Evolutionary conservation across 1,140 invertebrate species (phyloP), one percentile per base, ranked within the genome.

Genomic region (Pogonognathellus flavescens): DNA sequence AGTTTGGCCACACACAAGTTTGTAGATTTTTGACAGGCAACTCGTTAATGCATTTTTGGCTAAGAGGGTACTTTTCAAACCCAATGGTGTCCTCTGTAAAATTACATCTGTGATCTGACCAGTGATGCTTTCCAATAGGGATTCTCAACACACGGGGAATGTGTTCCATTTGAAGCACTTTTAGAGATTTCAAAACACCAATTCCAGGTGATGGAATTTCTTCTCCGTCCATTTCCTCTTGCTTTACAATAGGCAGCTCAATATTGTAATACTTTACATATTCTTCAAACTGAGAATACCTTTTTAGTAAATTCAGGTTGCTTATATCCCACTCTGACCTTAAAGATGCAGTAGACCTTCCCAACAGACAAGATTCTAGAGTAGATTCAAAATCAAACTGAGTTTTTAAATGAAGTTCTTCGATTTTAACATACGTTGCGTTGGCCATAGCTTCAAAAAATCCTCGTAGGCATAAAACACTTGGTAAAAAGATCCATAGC

Each of bases 381-480:
- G 85, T 84, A 13, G 82, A 59, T 70, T 84, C 72, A 80, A 88
- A 88, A 55, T 88, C 87, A 85, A 86, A 88, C 25, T 86, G 85
- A 7, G 87, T 88, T 49, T 88, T 88, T 18, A 88, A 60, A 57
- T 76, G 76, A 7, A 88, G 49, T 25, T 84, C 76, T 84, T 86
- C 76, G 16, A 88, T 20, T 22, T 82, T 62, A 0, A 76, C 70
- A 57, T 55, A 22, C 13, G 80, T 18, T 16, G 82, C 62, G 11
- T 72, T 18, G 11, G 80, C 80, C 59, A 86, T 82, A 6, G 85
- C 53, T 57, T 83, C 66, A 50, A 88, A 88, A 76, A 88, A 88
- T 25, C 59, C 70, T 57, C 83, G 25, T 11, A 88, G 57, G 9
- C 66, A 83, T 22, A 49, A 18, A 49, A 86, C 85, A 50, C 81